Evolutionary conservation across 1,140 invertebrate genomes (phyloP).

Genomic region (Luehdorfia chinensis): DNA sequence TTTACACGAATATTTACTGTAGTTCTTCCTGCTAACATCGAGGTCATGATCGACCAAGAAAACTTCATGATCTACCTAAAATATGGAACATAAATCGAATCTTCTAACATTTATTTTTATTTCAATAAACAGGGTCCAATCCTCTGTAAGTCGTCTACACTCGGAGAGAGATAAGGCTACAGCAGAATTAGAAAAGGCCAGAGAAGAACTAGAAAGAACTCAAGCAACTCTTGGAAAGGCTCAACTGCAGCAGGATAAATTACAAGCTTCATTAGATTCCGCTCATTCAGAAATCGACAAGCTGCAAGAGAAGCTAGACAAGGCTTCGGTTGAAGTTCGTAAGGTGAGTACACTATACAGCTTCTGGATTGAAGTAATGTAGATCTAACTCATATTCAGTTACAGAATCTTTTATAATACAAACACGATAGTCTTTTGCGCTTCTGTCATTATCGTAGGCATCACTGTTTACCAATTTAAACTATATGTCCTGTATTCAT

Average conservation of each 20-base stretch:
- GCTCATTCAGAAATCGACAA: slow-evolving; percentile 94
- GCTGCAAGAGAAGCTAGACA: slow-evolving; percentile 90
- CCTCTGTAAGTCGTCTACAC: slow-evolving; percentile 87
- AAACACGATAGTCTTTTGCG: too few relatives aligned
- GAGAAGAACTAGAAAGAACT: slow-evolving; percentile 92
- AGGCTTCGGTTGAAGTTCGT: slow-evolving; percentile 86
- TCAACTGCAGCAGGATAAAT: slow-evolving; percentile 92
- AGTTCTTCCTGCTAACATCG: too few relatives aligned
- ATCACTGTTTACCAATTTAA: too few relatives aligned
- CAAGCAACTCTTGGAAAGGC: slow-evolving; percentile 93
- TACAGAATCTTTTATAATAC: too few relatives aligned
- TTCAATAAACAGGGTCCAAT: slow-evolving; percentile 74
- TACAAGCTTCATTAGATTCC: slow-evolving; percentile 91
- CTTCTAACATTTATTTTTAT: not conserved
- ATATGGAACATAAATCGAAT: too few relatives aligned
- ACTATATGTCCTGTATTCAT: too few relatives aligned
- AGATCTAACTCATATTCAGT: too few relatives aligned
- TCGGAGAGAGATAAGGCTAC: slow-evolving; percentile 92
- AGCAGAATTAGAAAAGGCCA: slow-evolving; percentile 91
- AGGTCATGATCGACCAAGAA: too few relatives aligned
- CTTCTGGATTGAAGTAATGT: too few relatives aligned
- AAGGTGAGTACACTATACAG: slow-evolving; percentile 80
- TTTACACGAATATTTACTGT: too few relatives aligned
- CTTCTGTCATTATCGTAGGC: too few relatives aligned
- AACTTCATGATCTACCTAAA: too few relatives aligned